Percentiles rank a stretch among this genome's conserved stretches.
Evolutionary conservation across 2,797 vertebrate species (phyloP).

Genomic region (Columba guinea): DNA sequence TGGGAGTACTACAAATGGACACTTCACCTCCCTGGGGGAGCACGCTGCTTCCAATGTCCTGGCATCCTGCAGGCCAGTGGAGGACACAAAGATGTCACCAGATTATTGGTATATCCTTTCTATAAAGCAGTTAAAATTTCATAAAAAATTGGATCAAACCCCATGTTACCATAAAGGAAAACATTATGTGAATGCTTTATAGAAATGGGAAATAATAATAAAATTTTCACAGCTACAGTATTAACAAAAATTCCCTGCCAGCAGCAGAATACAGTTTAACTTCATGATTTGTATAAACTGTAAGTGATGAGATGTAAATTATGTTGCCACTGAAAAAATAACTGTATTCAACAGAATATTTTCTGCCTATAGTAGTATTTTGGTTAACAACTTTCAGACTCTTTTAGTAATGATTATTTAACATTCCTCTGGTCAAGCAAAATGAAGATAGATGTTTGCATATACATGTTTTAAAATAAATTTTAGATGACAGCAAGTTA

Average conservation of each 20-base stretch:
- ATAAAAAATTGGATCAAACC: not conserved
- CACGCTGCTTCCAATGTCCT: not conserved
- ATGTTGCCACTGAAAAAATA: not conserved
- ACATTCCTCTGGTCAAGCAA: not conserved
- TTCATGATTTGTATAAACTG: not conserved
- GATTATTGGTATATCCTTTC: not conserved
- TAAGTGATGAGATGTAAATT: conserved; percentile 21
- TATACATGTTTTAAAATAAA: not conserved
- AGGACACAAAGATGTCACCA: not conserved
- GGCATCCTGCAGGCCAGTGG: not conserved
- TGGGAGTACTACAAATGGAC: accelerated
- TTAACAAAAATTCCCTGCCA: conserved; percentile 1
- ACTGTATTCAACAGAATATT: not conserved
- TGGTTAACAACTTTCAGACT: not conserved
- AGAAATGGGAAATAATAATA: conserved; percentile 20
- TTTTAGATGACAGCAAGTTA: not conserved
- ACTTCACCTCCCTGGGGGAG: not conserved
- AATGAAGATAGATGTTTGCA: not conserved
- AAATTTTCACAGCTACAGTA: not conserved
- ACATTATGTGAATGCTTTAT: not conserved
- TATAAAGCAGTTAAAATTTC: not conserved
- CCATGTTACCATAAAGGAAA: not conserved
- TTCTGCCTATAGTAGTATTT: not conserved
- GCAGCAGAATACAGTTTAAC: not conserved
- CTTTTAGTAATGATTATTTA: not conserved